Evolutionary conservation across 2,113 vertebrate genomes (phyloP).

Genomic region (Siniperca knerii): DNA sequence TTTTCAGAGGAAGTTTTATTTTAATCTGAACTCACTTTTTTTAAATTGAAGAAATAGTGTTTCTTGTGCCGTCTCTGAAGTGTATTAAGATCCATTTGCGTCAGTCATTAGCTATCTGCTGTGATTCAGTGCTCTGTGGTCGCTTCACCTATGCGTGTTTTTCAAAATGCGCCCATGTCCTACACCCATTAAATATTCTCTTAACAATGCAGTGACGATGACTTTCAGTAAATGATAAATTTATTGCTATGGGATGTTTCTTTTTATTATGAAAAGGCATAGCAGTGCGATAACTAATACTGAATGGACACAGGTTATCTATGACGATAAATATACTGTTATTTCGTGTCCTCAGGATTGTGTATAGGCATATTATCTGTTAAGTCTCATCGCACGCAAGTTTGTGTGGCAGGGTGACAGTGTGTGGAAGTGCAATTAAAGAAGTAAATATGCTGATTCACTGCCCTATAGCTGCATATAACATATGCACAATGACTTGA

Average conservation of each 20-base stretch:
- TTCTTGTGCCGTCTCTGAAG: background rate
- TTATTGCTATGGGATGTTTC: no score
- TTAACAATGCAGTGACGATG: background rate
- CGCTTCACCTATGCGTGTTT: background rate
- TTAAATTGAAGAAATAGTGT: background rate
- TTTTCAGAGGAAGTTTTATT: constrained; percentile 1
- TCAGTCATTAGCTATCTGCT: background rate
- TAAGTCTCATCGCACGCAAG: background rate
- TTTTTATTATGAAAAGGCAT: background rate
- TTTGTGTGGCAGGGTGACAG: background rate
- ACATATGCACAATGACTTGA: background rate
- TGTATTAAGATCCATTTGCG: background rate
- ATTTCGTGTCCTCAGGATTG: background rate
- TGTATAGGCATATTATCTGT: background rate
- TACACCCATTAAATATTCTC: background rate
- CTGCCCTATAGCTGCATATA: background rate
- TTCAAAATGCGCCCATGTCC: background rate
- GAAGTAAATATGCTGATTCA: constrained; percentile 62
- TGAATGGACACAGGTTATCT: background rate
- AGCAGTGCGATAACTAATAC: background rate
- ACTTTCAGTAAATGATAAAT: background rate
- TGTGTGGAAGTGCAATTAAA: constrained; percentile 35
- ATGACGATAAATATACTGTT: background rate
- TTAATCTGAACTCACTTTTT: background rate
- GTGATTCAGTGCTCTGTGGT: background rate